Base-by-base conservation (phyloP, 2,888 invertebrate species). In the Pogonocherus hispidulus region DNA sequence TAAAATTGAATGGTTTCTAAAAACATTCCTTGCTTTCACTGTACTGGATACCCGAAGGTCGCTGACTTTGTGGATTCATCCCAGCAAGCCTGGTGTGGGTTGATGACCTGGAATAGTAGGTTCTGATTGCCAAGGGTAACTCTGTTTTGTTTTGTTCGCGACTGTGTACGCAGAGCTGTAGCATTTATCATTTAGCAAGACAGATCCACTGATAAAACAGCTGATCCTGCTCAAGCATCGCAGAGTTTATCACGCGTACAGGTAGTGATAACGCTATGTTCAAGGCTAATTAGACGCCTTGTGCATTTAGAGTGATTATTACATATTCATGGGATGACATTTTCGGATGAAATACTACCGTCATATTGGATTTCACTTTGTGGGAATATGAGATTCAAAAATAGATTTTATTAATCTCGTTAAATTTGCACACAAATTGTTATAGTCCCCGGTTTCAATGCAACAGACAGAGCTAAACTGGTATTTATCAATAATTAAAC, bases 31-130 rank as follows among this genome's bases (percentile, higher is more conserved):
- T 71, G 78, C 78, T 78, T 78, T 80, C 79, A 73, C 78, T 76
- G 75, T 66, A 70, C 66, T 67, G 66, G 66, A 65, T 70, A 55
- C 60, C 68, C 66, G 76, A 73, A 77, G 79, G 76, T 79, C 78
- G 79, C 74, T 79, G 79, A 78, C 77, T 79, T 74, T 72, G 69
- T 76, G 74, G 78, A 78, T 74, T 79, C 77, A 79, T 79, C 79
- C 79, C 78, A 74, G 72, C 76, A 64, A 73, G 69, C 71, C 65
- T 68, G 74, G 73, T 72, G 74, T 77, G 78, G 80, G 81, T 81
- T 82, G 82, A 79, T 79, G 82, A 82, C 82, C 82, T 80, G 74
- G 75, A 79, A 78, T 78, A 76, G 77, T 77, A 76, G 74, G 79
- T 74, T 71, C 57, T 27, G 66, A 70, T 78, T 79, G 78, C 81